A percentile compares a stretch with the other conserved stretches of the same genome.
Evolutionary conservation across 2,888 invertebrate species (phyloP).

Genomic region (Drepanosiphum platanoidis): DNA sequence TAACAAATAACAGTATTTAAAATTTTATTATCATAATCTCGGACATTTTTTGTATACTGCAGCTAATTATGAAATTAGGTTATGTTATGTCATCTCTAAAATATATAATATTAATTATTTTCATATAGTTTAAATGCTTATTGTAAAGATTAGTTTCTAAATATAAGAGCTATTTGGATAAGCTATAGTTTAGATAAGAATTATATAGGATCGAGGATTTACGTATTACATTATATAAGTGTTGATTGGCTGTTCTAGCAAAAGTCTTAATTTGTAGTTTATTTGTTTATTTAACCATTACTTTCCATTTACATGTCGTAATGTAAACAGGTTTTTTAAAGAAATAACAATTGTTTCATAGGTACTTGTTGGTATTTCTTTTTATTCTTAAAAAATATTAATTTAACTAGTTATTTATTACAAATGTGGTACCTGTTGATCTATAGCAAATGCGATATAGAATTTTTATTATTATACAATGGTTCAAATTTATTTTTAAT

Average conservation of each 20-base stretch:
- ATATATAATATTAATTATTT: slow-evolving; percentile 18
- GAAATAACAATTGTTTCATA: neutral
- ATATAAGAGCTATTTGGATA: slow-evolving; percentile 46
- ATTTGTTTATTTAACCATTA: slow-evolving; percentile 10
- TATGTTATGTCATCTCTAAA: slow-evolving; percentile 18
- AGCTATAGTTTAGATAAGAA: slow-evolving; percentile 47
- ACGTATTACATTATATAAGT: slow-evolving; percentile 38
- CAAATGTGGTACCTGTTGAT: neutral
- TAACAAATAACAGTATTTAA: neutral
- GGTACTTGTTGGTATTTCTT: neutral
- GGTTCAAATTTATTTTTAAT: neutral
- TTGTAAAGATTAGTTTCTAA: slow-evolving; percentile 37
- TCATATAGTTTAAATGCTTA: slow-evolving; percentile 26
- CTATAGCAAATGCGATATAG: neutral
- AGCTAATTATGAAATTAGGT: neutral
- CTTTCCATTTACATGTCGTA: neutral
- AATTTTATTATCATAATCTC: neutral
- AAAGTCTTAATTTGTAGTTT: slow-evolving; percentile 25
- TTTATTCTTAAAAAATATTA: neutral
- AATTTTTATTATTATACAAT: neutral
- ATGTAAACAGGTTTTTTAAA: slow-evolving; percentile 1
- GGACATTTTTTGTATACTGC: neutral
- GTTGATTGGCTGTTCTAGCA: slow-evolving; percentile 18
- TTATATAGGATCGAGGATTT: slow-evolving; percentile 45
- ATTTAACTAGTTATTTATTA: neutral